phyloP scores from a whole-genome alignment of 2,113 vertebrate genomes.

The Cinclus mexicanus region DNA sequence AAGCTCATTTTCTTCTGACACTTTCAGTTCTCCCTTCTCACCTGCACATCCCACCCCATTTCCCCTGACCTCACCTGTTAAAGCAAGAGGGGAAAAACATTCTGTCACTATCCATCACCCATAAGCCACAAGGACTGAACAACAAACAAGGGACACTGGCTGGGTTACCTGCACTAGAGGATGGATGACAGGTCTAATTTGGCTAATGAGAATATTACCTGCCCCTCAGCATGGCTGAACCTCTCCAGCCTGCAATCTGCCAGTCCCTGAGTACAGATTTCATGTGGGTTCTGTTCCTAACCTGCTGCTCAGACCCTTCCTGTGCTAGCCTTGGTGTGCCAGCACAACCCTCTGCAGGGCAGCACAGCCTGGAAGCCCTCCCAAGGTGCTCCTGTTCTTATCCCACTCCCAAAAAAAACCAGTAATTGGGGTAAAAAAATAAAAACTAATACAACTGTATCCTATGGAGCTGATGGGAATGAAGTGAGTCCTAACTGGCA shows the following conservation, averaged over 20 bases:
- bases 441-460: background rate
- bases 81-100: background rate
- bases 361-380: rapidly evolving
- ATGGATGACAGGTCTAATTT: background rate
- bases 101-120: background rate
- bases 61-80: background rate
- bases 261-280: background rate
- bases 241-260: background rate
- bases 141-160: background rate
- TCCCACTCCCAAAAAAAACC: background rate
- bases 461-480: background rate
- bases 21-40: background rate
- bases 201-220: background rate
- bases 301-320: background rate
- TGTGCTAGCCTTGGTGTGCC: background rate
- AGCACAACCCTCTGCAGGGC: background rate
- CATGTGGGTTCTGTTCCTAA: background rate
- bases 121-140: background rate
- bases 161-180: background rate
- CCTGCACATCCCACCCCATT: background rate
- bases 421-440: rapidly evolving
- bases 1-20: background rate
- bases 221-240: background rate
- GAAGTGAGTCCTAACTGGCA: background rate
- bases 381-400: background rate